These are phyloP conservation scores for Myrmophylax atrothorax DNA, from an alignment of 2,113 vertebrate species.

Conservation along the genomic window DNA sequence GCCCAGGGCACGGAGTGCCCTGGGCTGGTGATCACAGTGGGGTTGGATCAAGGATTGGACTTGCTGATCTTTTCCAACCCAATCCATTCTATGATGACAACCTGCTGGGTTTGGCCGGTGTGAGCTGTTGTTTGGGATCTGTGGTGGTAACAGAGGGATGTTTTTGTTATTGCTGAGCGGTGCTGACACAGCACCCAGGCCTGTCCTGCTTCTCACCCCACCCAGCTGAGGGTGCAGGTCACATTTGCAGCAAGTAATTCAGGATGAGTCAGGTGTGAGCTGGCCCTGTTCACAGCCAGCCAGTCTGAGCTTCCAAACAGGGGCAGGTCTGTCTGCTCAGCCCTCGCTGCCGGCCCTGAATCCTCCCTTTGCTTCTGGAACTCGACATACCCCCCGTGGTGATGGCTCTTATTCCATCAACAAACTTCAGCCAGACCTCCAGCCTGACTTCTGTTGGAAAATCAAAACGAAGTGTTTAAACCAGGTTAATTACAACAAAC, in stretches of 20 bases:
- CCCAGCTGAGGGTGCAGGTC: not conserved
- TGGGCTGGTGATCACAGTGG: too few species aligned
- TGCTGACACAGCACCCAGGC: not conserved
- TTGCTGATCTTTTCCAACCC: too few species aligned
- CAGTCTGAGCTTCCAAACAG: not conserved
- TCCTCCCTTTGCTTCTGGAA: not conserved
- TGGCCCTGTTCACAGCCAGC: not conserved
- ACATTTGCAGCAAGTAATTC: not conserved
- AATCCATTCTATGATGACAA: too few species aligned
- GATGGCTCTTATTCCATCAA: not conserved
- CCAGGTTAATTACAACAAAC: not conserved
- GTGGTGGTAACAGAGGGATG: not conserved
- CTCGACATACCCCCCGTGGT: not conserved
- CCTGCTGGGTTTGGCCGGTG: rapidly evolving
- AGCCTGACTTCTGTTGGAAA: not conserved
- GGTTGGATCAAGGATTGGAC: too few species aligned
- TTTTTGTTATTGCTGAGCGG: not conserved
- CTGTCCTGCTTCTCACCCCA: not conserved
- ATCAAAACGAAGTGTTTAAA: not conserved
- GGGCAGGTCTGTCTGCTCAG: not conserved
- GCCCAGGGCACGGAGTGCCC: too few species aligned
- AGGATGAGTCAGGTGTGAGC: not conserved
- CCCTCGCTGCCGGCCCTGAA: not conserved
- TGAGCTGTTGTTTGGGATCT: rapidly evolving
- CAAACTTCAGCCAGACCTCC: not conserved